phyloP scores from a whole-genome alignment of 2,888 invertebrate genomes.

The Drosophila seclusa region DNA sequence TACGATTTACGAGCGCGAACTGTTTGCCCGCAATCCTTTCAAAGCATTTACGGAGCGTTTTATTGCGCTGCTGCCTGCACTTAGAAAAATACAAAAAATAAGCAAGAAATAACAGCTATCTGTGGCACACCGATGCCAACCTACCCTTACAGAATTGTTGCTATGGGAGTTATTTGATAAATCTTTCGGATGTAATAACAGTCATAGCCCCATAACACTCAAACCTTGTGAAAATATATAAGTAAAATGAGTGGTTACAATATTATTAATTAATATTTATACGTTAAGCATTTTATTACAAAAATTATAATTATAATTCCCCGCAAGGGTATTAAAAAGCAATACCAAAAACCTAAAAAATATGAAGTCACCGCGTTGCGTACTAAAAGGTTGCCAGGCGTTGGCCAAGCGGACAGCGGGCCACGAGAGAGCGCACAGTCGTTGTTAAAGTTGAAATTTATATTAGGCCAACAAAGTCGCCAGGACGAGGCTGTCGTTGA shows the following conservation, averaged over 20 bases:
- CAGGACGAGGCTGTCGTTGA: constrained; percentile 42
- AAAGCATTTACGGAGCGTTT: constrained; percentile 68
- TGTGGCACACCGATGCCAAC: too few species aligned
- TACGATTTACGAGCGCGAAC: constrained; percentile 67
- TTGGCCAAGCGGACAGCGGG: constrained; percentile 15
- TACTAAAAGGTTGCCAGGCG: constrained; percentile 73
- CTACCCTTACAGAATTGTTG: not conserved
- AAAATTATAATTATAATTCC: not conserved
- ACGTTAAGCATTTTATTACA: too few species aligned
- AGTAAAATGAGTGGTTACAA: not conserved
- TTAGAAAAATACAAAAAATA: constrained; percentile 37
- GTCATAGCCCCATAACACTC: not conserved
- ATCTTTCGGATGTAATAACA: not conserved
- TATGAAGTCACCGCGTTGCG: constrained; percentile 45
- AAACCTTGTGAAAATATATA: not conserved
- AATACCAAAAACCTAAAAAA: constrained; percentile 14
- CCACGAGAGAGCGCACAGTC: constrained; percentile 22
- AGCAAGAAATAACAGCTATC: not conserved
- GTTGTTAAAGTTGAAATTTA: constrained; percentile 74
- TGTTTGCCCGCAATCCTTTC: constrained; percentile 73
- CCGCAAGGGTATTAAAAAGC: not conserved
- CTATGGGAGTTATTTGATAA: not conserved
- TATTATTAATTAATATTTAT: not conserved
- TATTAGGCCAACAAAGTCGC: constrained; percentile 78
- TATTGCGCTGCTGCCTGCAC: constrained; percentile 72